phyloP scores from a whole-genome alignment of 2,113 vertebrate genomes.

The Pelmatolapia mariae region DNA sequence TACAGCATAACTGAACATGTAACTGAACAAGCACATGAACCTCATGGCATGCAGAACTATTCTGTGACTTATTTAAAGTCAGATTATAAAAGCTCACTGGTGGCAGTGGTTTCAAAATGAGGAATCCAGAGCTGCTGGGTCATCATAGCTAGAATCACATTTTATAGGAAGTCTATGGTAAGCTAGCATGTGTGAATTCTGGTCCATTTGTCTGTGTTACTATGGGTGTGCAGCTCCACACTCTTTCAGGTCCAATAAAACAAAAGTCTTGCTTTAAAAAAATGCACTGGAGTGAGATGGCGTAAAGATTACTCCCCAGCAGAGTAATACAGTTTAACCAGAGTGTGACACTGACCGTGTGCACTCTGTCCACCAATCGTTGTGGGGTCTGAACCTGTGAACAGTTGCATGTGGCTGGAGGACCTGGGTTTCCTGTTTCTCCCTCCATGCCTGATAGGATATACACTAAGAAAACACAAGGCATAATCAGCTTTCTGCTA shows the following conservation, averaged over 20 bases:
- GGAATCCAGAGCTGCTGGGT: not conserved
- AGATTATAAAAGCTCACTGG: not conserved
- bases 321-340: not conserved
- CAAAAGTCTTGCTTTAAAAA: not conserved
- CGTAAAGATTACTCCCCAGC: not conserved
- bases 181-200: not conserved
- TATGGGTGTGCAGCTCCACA: not conserved
- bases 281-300: not conserved
- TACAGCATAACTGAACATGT: not conserved
- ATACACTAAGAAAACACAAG: constrained; percentile 15
- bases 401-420: constrained; percentile 27
- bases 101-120: not conserved
- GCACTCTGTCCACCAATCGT: not conserved
- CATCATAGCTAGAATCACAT: not conserved
- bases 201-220: not conserved
- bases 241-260: not conserved
- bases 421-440: constrained; percentile 14
- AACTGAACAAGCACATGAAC: not conserved
- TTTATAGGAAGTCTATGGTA: not conserved
- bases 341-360: constrained; percentile 10
- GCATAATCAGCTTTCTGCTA: not conserved
- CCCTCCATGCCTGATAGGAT: constrained; percentile 40
- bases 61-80: not conserved
- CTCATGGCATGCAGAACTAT: not conserved
- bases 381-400: not conserved